Percentiles rank a stretch among this genome's conserved stretches.
These are phyloP conservation scores for Distichodus sexfasciatus DNA, from an alignment of 2,797 vertebrate genomes.

Conservation along the genomic window DNA sequence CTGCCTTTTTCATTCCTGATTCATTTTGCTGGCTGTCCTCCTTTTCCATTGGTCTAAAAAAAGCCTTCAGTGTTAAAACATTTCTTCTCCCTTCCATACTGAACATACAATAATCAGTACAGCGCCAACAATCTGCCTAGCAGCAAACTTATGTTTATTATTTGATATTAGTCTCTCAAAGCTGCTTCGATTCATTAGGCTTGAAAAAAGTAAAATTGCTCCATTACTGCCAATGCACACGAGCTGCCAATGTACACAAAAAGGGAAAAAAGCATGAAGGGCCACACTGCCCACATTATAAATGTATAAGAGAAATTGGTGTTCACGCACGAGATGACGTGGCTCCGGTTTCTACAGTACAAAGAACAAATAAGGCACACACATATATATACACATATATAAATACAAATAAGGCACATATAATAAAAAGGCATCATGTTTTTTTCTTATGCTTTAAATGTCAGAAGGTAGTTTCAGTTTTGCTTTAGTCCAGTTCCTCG, in stretches of 20 bases:
- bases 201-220: conserved; percentile 19
- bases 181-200: conserved; percentile 31
- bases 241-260: conserved; percentile 15
- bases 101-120: conserved; percentile 24
- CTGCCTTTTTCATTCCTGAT: conserved; percentile 23
- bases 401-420: too few relatives aligned
- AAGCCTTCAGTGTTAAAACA: not conserved
- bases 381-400: too few relatives aligned
- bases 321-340: too few relatives aligned
- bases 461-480: not conserved
- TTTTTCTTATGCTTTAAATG: not conserved
- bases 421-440: conserved; percentile 16
- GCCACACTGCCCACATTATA: too few relatives aligned
- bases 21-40: conserved; percentile 13
- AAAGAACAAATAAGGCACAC: too few relatives aligned
- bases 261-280: conserved; percentile 9
- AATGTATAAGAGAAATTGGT: too few relatives aligned
- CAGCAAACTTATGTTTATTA: conserved; percentile 9
- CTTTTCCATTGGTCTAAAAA: not conserved
- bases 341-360: too few relatives aligned
- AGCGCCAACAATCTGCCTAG: conserved; percentile 17
- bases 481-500: not conserved
- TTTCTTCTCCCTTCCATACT: conserved; percentile 1
- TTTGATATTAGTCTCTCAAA: conserved; percentile 14
- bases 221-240: too few relatives aligned